A percentile compares a stretch with the other conserved stretches of the same genome.
phyloP scores from a whole-genome alignment of 2,888 invertebrate genomes.

The Bugulina stolonifera region DNA sequence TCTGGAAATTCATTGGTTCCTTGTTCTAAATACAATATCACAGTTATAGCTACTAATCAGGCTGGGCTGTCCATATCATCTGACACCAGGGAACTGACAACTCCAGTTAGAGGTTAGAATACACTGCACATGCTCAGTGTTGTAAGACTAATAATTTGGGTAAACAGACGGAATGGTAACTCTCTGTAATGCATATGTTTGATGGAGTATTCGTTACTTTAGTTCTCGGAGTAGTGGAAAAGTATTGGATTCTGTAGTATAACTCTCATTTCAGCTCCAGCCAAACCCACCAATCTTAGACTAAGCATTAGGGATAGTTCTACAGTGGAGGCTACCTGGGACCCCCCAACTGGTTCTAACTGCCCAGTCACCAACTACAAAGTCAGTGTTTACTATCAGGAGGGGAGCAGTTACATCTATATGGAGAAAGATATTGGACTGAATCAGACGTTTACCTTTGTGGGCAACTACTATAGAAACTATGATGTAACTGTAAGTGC shows the following conservation, averaged over 20 bases:
- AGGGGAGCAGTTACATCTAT: too few species aligned
- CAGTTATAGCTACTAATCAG: neutral
- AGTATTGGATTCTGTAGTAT: too few species aligned
- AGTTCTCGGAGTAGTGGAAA: too few species aligned
- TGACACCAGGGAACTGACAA: neutral
- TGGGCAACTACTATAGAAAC: too few species aligned
- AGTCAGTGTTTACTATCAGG: neutral
- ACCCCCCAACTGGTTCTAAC: neutral
- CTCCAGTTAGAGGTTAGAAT: neutral
- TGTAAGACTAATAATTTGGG: too few species aligned
- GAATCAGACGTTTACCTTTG: too few species aligned
- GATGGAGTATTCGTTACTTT: too few species aligned
- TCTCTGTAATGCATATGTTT: too few species aligned
- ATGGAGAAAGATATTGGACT: too few species aligned
- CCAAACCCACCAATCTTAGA: neutral
- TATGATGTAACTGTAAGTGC: too few species aligned
- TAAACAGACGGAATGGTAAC: too few species aligned
- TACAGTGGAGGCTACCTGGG: neutral
- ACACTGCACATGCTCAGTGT: too few species aligned
- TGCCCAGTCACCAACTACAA: neutral
- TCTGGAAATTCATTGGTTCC: neutral
- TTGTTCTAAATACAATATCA: neutral
- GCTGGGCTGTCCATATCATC: neutral
- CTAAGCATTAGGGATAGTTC: neutral
- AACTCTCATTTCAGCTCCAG: neutral